phyloP scores from a whole-genome alignment of 2,797 vertebrate genomes.

The Aulostomus chinensis region DNA sequence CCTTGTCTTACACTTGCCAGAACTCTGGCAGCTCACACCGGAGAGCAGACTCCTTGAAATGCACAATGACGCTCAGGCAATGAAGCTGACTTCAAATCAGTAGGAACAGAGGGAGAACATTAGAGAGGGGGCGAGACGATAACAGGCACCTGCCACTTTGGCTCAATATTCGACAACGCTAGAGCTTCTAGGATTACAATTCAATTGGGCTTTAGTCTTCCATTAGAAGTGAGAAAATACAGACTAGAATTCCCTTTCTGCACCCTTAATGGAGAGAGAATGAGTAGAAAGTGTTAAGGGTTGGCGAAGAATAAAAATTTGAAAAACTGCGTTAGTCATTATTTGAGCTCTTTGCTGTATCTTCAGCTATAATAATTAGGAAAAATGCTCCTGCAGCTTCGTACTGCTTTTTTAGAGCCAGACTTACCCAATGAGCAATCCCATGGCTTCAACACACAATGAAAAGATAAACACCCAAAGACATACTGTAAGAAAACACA shows the following conservation, averaged over 20 bases:
- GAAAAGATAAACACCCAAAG: conserved; percentile 8
- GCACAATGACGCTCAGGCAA: conserved; percentile 30
- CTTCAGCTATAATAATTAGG: conserved; percentile 17
- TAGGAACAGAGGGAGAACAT: conserved; percentile 47
- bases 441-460: not conserved
- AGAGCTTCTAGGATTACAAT: conserved; percentile 57
- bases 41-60: conserved; percentile 53
- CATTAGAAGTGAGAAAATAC: conserved; percentile 50
- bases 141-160: conserved; percentile 71
- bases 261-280: conserved; percentile 39
- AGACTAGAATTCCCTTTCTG: conserved; percentile 15
- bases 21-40: conserved; percentile 30
- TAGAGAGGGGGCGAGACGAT: conserved; percentile 39
- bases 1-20: conserved; percentile 53
- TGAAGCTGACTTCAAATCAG: conserved; percentile 57
- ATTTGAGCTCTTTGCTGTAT: conserved; percentile 25
- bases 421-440: conserved; percentile 1
- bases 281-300: conserved; percentile 19
- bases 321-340: conserved; percentile 24
- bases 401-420: conserved; percentile 11
- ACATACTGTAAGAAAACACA: conserved; percentile 7
- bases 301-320: conserved; percentile 19
- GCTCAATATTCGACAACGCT: conserved; percentile 31
- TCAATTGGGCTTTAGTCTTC: conserved; percentile 37
- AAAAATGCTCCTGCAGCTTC: too few relatives aligned